Evolutionary conservation across 2,888 invertebrate species (phyloP), one percentile per base, ranked within the genome.

Genomic region (Aphodius granarius): DNA sequence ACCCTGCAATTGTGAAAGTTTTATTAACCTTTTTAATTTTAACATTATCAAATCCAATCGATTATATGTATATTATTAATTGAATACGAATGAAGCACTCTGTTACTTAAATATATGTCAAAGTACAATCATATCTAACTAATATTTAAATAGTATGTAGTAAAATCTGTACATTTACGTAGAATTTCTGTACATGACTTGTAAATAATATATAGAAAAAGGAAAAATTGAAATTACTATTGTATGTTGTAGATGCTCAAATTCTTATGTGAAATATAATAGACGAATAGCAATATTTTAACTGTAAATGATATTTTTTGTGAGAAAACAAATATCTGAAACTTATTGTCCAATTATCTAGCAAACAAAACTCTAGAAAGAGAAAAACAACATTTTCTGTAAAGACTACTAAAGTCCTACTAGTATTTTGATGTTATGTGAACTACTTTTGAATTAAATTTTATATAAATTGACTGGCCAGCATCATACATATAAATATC

Each of bases 241-340:
- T 68, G 21, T 16, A 68, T n/a, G 15, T 68, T 68, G 68, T 68
- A 68, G 68, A 68, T 68, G 68, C 68, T 68, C 68, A 68, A 68
- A 65, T 2, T n/a, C 22, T 16, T 68, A 21, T 68, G 21, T 21
- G 68, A 68, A 20, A 68, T 5, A 19, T 68, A 22, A 21, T 68
- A 21, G 68, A 19, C 4, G 13, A 6, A 68, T 68, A 68, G 68
- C 68, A 68, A 68, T 68, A 68, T 68, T 68, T 20, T 68, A 20
- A n/a, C 68, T 68, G 68, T 68, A 21, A 68, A 68, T 21, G 9
- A 43, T 9, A 13, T 43, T 43, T 43, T 43, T 43, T 6, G 43
- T 43, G 13, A 1, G 43, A 43, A n/a, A 43, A 3, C 13, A 43
- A 43, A 6, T 43, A 43, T 13, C 43, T 13, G 1, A 43, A 13